These are phyloP conservation scores for Gisinianus flammeolus DNA, from an alignment of 2,888 invertebrate genomes.

Conservation along the genomic window DNA sequence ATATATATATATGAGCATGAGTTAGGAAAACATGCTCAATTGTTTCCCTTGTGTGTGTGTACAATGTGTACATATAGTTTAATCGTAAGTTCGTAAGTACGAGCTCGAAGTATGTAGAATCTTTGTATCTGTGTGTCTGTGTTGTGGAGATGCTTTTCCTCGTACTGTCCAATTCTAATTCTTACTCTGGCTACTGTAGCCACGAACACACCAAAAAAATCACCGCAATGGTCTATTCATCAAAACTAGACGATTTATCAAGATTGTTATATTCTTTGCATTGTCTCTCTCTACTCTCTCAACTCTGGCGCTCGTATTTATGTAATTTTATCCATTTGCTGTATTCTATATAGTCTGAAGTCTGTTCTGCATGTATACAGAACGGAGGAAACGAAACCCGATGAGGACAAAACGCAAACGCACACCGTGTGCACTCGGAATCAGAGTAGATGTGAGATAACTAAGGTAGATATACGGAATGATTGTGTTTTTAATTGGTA, in stretches of 20 bases:
- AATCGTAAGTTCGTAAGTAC: no score
- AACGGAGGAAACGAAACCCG: no score
- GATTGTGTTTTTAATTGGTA: not conserved
- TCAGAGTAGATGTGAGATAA: no score
- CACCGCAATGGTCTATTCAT: not conserved
- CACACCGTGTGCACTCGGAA: no score
- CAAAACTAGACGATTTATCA: not conserved
- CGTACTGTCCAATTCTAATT: no score
- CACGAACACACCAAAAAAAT: not conserved
- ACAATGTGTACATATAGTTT: no score
- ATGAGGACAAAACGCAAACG: no score
- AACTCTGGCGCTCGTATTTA: not conserved
- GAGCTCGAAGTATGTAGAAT: no score
- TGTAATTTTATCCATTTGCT: not conserved
- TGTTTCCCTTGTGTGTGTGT: no score
- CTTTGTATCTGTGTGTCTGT: no score
- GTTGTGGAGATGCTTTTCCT: no score
- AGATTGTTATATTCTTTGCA: not conserved
- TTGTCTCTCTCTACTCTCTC: not conserved
- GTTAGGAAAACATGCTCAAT: not conserved
- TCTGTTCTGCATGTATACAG: no score
- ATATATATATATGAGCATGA: not conserved
- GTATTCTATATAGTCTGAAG: not conserved
- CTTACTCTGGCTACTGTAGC: not conserved
- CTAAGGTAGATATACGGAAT: not conserved